A percentile compares a stretch with the other conserved stretches of the same genome.
Conservation (phyloP, 1,140 invertebrate species). For the Mylabris phalerata region DNA sequence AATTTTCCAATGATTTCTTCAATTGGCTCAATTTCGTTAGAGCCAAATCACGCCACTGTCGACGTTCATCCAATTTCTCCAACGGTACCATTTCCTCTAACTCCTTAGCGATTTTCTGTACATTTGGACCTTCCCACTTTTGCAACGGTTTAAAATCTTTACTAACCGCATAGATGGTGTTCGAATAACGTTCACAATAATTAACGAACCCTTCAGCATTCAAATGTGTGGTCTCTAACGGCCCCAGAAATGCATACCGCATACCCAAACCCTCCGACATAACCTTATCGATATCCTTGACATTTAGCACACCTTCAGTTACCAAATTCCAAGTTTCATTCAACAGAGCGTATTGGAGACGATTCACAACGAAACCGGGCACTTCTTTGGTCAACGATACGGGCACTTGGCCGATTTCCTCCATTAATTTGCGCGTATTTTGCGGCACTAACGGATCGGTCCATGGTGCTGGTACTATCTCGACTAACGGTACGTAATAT, state of each 20-base stretch:
- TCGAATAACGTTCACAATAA: conserved; percentile 68
- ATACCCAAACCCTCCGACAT: conserved; percentile 92
- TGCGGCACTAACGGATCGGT: conserved; percentile 62
- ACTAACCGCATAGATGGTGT: conserved; percentile 71
- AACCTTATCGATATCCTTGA: conserved; percentile 85
- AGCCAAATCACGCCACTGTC: conserved; percentile 77
- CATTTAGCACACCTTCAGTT: conserved; percentile 72
- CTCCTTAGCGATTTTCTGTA: conserved; percentile 57
- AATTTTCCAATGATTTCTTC: not conserved
- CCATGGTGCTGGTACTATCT: conserved; percentile 91
- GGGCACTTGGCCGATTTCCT: conserved; percentile 84
- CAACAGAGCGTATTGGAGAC: conserved; percentile 91
- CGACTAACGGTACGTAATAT: conserved; percentile 90
- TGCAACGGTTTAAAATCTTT: conserved; percentile 69
- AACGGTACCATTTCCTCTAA: conserved; percentile 67
- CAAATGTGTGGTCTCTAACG: conserved; percentile 88
- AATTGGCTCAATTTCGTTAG: conserved; percentile 48
- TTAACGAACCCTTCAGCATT: conserved; percentile 83
- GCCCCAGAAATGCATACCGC: conserved; percentile 91
- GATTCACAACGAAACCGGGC: conserved; percentile 87
- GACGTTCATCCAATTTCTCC: conserved; percentile 63
- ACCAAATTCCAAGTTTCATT: conserved; percentile 90
- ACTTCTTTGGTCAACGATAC: conserved; percentile 80
- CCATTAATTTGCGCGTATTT: conserved; percentile 63
- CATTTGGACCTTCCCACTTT: conserved; percentile 60